Conservation (phyloP, 2,888 invertebrate genomes). For the Drosophila hawaiiensis region DNA sequence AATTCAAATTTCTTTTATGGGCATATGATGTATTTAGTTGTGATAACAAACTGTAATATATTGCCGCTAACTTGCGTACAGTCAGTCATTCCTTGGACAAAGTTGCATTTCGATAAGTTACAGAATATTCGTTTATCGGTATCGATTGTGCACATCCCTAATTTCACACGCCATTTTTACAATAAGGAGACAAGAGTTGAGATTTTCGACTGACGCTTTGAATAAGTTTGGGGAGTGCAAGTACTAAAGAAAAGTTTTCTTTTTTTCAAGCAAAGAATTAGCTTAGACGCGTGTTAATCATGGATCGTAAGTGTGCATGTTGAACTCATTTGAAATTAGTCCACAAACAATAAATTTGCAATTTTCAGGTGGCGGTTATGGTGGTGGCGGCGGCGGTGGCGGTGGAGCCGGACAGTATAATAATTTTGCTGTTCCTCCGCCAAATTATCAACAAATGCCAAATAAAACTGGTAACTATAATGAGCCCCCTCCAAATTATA, state of each 20-base stretch:
- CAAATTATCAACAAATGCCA: conserved; percentile 83
- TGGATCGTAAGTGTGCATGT: conserved; percentile 78
- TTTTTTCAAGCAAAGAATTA: conserved; percentile 12
- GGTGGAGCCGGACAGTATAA: conserved; percentile 79
- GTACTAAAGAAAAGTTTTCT: conserved; percentile 10
- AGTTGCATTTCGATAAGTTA: conserved; percentile 22
- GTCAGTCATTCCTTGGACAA: not conserved
- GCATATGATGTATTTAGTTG: not conserved
- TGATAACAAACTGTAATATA: not conserved
- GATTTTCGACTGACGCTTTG: conserved; percentile 53
- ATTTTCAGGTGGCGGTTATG: conserved; percentile 71
- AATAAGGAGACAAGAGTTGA: conserved; percentile 40
- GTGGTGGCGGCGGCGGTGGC: conserved; percentile 62
- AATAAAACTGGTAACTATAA: conserved; percentile 82
- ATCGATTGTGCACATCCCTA: conserved; percentile 36
- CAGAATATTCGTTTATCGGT: conserved; percentile 7
- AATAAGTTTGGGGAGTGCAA: not conserved
- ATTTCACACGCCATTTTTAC: conserved; percentile 69
- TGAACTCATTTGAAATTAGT: not conserved
- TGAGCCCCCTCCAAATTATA: conserved; percentile 84
- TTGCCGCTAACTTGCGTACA: conserved; percentile 8
- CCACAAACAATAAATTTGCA: conserved; percentile 4
- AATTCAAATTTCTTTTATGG: not conserved
- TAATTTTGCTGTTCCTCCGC: conserved; percentile 84
- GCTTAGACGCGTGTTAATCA: conserved; percentile 32